These are phyloP conservation scores for Diabrotica balteata DNA, from an alignment of 2,888 invertebrate genomes.

Conservation along the genomic window DNA sequence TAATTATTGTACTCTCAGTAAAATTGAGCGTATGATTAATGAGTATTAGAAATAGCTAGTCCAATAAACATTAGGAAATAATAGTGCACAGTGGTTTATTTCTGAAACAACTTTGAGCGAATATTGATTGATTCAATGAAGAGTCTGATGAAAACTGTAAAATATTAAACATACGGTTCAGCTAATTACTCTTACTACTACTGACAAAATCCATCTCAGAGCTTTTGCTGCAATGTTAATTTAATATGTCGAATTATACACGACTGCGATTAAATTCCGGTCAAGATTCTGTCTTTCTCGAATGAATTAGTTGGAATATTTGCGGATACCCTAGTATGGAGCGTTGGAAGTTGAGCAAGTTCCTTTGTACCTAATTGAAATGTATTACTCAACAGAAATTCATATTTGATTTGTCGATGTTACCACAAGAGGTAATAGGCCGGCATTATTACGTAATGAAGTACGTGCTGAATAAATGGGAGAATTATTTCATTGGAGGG, in stretches of 20 bases:
- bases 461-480: conserved; percentile 37
- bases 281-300: background rate
- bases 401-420: conserved; percentile 29
- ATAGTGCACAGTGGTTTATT: no score
- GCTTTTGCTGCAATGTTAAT: background rate
- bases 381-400: conserved; percentile 13
- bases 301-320: conserved; percentile 2
- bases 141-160: no score
- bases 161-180: no score
- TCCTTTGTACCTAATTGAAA: conserved; percentile 18
- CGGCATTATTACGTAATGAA: conserved; percentile 46
- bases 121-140: no score
- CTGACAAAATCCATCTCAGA: no score
- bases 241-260: background rate
- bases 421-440: conserved; percentile 38
- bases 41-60: no score
- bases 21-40: no score
- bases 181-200: no score
- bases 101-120: no score
- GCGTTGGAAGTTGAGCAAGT: background rate
- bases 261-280: background rate
- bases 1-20: no score
- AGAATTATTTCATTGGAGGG: no score
- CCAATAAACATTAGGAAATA: no score
- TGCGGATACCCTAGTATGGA: background rate